Conservation (phyloP, 2,888 invertebrate genomes). For the Acronicta aceris region DNA sequence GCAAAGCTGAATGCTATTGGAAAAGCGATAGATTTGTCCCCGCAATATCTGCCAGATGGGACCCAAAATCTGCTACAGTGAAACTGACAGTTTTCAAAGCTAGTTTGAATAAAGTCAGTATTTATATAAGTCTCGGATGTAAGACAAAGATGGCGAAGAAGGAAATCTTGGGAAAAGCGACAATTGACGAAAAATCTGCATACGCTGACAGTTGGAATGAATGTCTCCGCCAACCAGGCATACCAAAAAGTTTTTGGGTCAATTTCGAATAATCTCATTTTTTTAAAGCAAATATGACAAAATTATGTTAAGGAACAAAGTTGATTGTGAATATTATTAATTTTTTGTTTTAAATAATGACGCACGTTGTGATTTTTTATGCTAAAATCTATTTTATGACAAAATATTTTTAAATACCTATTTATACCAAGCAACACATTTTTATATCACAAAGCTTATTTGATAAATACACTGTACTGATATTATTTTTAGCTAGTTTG, state of each 20-base stretch:
- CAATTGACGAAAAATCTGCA: slow-evolving; percentile 90
- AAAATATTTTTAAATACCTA: slow-evolving; percentile 38
- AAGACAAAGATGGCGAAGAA: slow-evolving; percentile 92
- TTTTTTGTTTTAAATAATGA: slow-evolving; percentile 32
- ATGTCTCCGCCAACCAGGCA: slow-evolving; percentile 87
- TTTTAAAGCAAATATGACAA: slow-evolving; percentile 54
- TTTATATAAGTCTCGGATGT: slow-evolving; percentile 91
- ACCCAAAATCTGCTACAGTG: slow-evolving; percentile 90
- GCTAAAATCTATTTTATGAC: slow-evolving; percentile 45
- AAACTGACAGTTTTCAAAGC: slow-evolving; percentile 90
- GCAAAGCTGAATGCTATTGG: slow-evolving; percentile 90
- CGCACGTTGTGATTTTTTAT: slow-evolving; percentile 55
- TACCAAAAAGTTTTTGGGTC: slow-evolving; percentile 90
- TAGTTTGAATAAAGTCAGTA: slow-evolving; percentile 90
- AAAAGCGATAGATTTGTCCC: slow-evolving; percentile 93
- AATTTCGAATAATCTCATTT: slow-evolving; percentile 83
- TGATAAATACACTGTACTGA: slow-evolving; percentile 44
- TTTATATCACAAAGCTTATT: slow-evolving; percentile 56
- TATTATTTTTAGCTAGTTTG: slow-evolving; percentile 41
- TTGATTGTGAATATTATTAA: slow-evolving; percentile 33
- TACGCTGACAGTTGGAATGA: slow-evolving; percentile 90
- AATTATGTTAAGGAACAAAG: slow-evolving; percentile 36
- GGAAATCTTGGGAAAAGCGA: slow-evolving; percentile 91
- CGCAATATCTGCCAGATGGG: slow-evolving; percentile 93
- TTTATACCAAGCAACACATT: slow-evolving; percentile 32